Percentiles rank a stretch among this genome's conserved stretches.
Evolutionary conservation across 2,888 invertebrate genomes (phyloP).

Genomic region (Hermodice carunculata): DNA sequence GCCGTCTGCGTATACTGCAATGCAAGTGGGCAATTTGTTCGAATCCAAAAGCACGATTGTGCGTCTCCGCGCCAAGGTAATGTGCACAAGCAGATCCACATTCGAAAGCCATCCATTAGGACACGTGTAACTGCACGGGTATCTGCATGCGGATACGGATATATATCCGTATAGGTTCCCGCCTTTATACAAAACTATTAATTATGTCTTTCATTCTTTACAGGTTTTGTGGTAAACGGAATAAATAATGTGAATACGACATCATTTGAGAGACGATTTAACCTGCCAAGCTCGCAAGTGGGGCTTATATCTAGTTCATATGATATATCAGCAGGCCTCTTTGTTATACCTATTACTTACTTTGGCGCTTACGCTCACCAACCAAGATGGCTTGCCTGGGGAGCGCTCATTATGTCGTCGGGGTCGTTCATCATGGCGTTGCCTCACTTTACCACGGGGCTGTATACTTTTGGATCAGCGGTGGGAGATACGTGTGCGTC

Average conservation of each 20-base stretch:
- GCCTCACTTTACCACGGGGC: constrained; percentile 83
- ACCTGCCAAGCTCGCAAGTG: constrained; percentile 57
- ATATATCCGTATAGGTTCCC: no score
- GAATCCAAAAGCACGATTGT: no score
- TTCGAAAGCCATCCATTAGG: no score
- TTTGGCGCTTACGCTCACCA: constrained; percentile 76
- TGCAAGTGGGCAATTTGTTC: no score
- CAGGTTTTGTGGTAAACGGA: constrained; percentile 65
- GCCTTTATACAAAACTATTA: no score
- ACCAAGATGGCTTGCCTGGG: constrained; percentile 78
- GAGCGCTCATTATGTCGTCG: constrained; percentile 79
- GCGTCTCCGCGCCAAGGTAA: no score
- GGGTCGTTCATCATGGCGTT: constrained; percentile 81
- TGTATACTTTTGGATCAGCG: background rate
- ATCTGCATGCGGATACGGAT: no score
- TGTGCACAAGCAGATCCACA: no score
- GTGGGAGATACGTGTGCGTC: background rate
- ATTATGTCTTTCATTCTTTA: no score
- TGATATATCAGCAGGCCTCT: constrained; percentile 59
- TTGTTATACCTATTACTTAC: constrained; percentile 76
- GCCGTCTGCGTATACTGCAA: no score
- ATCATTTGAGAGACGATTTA: constrained; percentile 59
- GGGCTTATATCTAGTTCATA: constrained; percentile 61
- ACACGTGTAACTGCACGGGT: no score
- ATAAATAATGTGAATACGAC: constrained; percentile 64